Evolutionary conservation across 2,113 vertebrate species (phyloP).

Genomic region (Nymphicus hollandicus): DNA sequence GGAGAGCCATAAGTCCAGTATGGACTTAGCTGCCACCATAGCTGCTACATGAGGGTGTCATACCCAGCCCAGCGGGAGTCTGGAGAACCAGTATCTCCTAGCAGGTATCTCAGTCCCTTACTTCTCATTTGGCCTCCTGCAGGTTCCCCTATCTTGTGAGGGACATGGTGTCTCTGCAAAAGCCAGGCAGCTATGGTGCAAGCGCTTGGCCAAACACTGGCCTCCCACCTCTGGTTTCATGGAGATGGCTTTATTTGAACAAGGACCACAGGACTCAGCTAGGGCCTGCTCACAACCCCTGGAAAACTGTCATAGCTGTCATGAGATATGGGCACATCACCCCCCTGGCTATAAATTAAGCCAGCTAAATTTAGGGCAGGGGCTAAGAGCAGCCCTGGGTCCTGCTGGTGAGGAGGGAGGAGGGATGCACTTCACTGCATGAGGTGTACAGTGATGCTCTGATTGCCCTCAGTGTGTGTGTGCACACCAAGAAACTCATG

Average conservation of each 20-base stretch:
- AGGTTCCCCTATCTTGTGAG: background rate
- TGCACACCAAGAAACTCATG: rapidly evolving
- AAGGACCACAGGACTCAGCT: background rate
- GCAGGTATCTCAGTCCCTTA: background rate
- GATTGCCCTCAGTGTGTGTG: rapidly evolving
- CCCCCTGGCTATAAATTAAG: background rate
- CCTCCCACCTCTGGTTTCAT: background rate
- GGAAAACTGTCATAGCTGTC: background rate
- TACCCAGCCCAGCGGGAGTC: background rate
- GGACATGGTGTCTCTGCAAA: background rate
- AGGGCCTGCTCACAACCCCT: background rate
- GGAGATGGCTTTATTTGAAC: background rate
- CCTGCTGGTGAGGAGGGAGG: background rate
- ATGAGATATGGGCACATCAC: background rate
- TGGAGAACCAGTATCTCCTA: background rate
- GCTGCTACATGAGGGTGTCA: background rate
- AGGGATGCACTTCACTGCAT: rapidly evolving
- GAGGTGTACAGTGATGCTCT: background rate
- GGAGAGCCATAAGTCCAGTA: background rate
- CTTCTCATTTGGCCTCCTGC: background rate
- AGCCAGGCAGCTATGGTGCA: rapidly evolving
- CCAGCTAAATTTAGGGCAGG: background rate
- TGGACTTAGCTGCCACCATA: background rate
- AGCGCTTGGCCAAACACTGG: rapidly evolving
- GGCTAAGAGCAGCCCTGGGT: background rate